Conservation (phyloP, 2,888 invertebrate genomes). For the Rhamnusium bicolor region DNA sequence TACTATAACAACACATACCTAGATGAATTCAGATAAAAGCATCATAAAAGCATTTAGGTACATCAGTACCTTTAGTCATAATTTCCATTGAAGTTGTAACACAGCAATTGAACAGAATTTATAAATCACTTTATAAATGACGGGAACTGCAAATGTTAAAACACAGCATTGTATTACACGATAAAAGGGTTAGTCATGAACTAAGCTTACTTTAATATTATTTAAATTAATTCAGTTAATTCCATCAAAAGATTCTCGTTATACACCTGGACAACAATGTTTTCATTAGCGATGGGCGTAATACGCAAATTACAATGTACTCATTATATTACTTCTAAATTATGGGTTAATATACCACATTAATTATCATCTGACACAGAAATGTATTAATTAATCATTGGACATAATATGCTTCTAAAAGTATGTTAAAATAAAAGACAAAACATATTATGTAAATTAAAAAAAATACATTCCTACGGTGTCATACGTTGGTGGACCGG, state of each 20-base stretch:
- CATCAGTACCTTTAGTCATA: no score
- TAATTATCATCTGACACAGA: slow-evolving; percentile 12
- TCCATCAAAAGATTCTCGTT: slow-evolving; percentile 5
- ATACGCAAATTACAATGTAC: slow-evolving; percentile 1
- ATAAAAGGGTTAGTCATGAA: background rate
- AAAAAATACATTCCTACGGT: background rate
- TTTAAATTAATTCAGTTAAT: slow-evolving; percentile 9
- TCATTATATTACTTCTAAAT: background rate
- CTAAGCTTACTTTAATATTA: background rate
- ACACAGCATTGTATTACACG: background rate
- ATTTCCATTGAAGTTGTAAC: no score
- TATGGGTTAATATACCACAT: background rate
- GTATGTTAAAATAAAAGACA: slow-evolving; percentile 13
- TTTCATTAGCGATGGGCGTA: slow-evolving; percentile 40
- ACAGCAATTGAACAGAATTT: no score
- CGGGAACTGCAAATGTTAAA: no score
- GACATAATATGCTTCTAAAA: background rate
- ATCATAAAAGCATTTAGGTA: no score
- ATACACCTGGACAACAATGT: slow-evolving; percentile 44
- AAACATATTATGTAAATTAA: slow-evolving; percentile 11
- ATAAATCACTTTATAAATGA: no score
- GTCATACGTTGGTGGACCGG: slow-evolving; percentile 2
- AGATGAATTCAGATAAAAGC: no score
- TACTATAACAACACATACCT: no score
- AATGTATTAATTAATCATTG: slow-evolving; percentile 18